These are phyloP conservation scores for Sceloporus tristichus DNA, from an alignment of 2,113 vertebrate species.

Conservation along the genomic window DNA sequence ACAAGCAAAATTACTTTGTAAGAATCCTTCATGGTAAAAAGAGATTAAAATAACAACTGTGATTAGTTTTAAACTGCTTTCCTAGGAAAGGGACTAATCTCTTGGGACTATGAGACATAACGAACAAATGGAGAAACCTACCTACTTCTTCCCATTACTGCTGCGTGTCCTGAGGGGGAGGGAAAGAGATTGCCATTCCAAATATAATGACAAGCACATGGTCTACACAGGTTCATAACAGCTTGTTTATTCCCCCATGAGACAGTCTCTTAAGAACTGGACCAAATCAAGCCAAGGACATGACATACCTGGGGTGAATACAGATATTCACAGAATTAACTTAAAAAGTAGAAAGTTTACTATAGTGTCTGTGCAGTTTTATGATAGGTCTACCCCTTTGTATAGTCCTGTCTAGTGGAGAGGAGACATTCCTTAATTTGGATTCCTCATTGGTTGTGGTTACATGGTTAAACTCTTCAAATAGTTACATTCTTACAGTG, in stretches of 20 bases:
- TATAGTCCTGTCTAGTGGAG: not conserved
- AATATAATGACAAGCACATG: conserved; percentile 41
- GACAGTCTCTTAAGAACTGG: conserved; percentile 16
- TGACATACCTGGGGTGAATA: conserved; percentile 22
- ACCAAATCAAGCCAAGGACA: conserved; percentile 33
- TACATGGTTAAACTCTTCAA: not conserved
- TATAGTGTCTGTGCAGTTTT: not conserved
- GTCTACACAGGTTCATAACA: conserved; percentile 22
- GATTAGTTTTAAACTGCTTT: conserved; percentile 79
- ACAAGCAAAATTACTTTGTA: conserved; percentile 71
- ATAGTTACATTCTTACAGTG: not conserved
- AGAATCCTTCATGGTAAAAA: conserved; percentile 74
- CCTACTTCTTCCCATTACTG: conserved; percentile 46
- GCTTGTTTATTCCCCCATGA: conserved; percentile 17
- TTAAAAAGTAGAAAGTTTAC: not conserved
- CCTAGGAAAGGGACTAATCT: conserved; percentile 73
- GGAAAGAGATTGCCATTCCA: conserved; percentile 26
- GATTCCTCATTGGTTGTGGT: not conserved
- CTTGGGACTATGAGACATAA: conserved; percentile 61
- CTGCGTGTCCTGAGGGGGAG: conserved; percentile 55
- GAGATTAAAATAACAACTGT: conserved; percentile 78
- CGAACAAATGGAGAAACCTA: conserved; percentile 64
- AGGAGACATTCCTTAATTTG: not conserved
- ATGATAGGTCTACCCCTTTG: not conserved
- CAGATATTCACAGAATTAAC: not conserved